phyloP scores from a whole-genome alignment of 2,113 vertebrate species.

The Crotophaga sulcirostris region DNA sequence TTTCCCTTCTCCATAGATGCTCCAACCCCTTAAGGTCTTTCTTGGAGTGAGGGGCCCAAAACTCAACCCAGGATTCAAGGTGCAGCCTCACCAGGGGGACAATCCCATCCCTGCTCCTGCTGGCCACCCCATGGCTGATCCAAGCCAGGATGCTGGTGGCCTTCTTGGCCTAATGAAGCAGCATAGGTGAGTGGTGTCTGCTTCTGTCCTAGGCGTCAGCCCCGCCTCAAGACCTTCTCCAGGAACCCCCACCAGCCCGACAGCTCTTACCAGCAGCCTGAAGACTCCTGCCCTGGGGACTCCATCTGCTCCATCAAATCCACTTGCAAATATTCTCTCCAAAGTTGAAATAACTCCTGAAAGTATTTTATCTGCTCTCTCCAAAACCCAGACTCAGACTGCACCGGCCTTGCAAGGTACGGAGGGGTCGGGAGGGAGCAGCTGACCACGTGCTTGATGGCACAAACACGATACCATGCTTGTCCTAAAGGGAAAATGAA shows the following conservation, averaged over 20 bases:
- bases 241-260: conserved; percentile 85
- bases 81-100: too few relatives aligned
- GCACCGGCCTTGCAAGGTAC: conserved; percentile 84
- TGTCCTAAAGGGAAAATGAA: not conserved
- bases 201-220: conserved; percentile 82
- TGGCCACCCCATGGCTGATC: too few relatives aligned
- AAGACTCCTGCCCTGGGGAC: conserved; percentile 80
- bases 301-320: conserved; percentile 71
- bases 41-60: too few relatives aligned
- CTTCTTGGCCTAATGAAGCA: too few relatives aligned
- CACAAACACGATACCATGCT: not conserved
- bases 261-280: conserved; percentile 75
- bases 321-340: conserved; percentile 92
- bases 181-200: not conserved
- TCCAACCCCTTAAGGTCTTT: too few relatives aligned
- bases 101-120: too few relatives aligned
- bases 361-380: conserved; percentile 90
- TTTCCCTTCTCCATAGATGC: too few relatives aligned
- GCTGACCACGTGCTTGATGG: not conserved
- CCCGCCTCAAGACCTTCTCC: conserved; percentile 88
- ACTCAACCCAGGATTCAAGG: too few relatives aligned
- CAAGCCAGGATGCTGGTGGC: too few relatives aligned
- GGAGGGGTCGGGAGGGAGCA: not conserved
- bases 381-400: conserved; percentile 89
- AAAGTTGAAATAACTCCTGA: conserved; percentile 95